Evolutionary conservation across 2,797 vertebrate species (phyloP).

Genomic region (Ibycter americanus): DNA sequence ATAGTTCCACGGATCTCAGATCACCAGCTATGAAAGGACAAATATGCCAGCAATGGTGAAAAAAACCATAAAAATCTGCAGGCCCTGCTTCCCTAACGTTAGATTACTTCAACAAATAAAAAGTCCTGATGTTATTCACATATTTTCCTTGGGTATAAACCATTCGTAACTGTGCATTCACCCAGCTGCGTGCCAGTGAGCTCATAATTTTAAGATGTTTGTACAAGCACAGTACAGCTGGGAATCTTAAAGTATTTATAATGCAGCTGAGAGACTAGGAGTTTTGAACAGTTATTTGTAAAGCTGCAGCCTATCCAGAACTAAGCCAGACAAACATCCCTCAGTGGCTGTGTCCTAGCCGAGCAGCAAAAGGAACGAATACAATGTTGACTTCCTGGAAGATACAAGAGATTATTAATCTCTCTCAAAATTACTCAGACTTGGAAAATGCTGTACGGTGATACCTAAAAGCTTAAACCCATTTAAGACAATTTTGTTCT

Average conservation of each 20-base stretch:
- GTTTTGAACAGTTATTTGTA: slow-evolving; percentile 5
- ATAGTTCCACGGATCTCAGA: neutral
- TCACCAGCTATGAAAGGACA: neutral
- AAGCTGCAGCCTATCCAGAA: neutral
- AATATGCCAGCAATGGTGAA: neutral
- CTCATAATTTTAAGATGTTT: slow-evolving; percentile 1
- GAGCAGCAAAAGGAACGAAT: neutral
- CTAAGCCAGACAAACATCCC: neutral
- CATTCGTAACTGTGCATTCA: neutral
- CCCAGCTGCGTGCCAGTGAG: neutral
- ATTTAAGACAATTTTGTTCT: neutral
- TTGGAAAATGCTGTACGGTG: neutral
- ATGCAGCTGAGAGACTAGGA: neutral
- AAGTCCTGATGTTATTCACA: neutral
- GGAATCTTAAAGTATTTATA: slow-evolving; percentile 6
- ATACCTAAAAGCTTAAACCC: neutral
- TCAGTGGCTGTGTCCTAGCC: neutral
- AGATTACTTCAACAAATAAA: neutral
- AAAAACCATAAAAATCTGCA: neutral
- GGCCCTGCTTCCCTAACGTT: neutral
- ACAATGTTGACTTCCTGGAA: neutral
- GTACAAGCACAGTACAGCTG: neutral
- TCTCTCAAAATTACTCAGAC: neutral
- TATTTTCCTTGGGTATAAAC: neutral
- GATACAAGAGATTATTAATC: neutral